These are phyloP conservation scores for Butastur rufipennis DNA, from an alignment of 2,113 vertebrate genomes.

Conservation along the genomic window DNA sequence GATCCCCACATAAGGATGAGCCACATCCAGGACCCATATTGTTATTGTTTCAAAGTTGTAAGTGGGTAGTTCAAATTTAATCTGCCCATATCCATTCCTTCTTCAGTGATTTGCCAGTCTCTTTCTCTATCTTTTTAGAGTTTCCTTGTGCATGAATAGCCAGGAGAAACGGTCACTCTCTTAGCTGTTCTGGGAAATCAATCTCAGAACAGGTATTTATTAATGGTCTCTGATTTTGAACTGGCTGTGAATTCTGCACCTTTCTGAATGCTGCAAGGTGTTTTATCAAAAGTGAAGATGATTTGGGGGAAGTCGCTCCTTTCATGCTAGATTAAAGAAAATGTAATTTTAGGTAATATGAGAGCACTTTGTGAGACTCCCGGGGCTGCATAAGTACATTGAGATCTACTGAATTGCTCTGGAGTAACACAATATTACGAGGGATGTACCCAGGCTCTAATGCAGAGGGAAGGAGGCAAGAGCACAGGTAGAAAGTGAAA, in stretches of 20 bases:
- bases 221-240: not conserved
- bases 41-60: not conserved
- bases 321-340: not conserved
- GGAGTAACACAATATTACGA: not conserved
- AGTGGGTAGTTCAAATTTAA: constrained; percentile 22
- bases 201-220: not conserved
- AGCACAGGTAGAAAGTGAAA: not conserved
- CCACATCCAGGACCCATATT: not conserved
- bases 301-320: not conserved
- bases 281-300: not conserved
- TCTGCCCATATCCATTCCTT: constrained; percentile 24
- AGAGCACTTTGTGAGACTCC: not conserved
- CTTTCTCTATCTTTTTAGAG: constrained; percentile 12
- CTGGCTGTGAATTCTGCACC: not conserved
- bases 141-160: not conserved
- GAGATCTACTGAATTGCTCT: not conserved
- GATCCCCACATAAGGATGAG: not conserved
- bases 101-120: constrained; percentile 43
- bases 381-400: not conserved
- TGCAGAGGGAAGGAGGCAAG: not conserved
- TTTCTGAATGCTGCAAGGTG: not conserved
- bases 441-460: not conserved
- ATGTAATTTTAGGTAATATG: not conserved
- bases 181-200: not conserved
- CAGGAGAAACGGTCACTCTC: not conserved